Base-by-base conservation (phyloP, 2,888 invertebrate genomes). In the Meteorus cinctellus region DNA sequence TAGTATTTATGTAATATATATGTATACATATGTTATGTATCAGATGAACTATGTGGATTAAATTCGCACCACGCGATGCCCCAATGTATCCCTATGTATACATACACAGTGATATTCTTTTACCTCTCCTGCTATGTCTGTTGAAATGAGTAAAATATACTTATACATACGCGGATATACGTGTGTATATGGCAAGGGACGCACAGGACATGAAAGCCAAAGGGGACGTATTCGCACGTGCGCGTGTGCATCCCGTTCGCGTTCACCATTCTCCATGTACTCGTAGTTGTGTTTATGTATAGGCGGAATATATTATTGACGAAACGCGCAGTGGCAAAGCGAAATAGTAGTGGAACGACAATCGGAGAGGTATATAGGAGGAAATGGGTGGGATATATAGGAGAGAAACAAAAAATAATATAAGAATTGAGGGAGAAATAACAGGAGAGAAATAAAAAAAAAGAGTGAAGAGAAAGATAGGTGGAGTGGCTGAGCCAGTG, bases 241-340 rank as follows among this genome's bases (percentile, higher is more conserved):
- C 66, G 59, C 73, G 75, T 73, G 67, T 77, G 73, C 75, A 71
- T 77, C 74, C 73, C 63, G 63, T 63, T 70, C 34, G 41, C 31
- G n/a, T 55, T 19, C 19, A 55, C 55, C 55, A 55, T 19, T 24
- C 8, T 8, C n/a, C 4, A 24, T 62, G 41, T 41, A 41, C 41
- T 41, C 41, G 41, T 24, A 48, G 4, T n/a, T 5, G 48, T 48
- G 16, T 74, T 74, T 77, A 75, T 78, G 75, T 77, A 77, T 77
- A 78, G 75, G 77, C 70, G 71, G 77, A 81, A 81, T 81, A 77
- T 73, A 79, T 79, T 76, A 81, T 81, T 65, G 79, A 79, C 78
- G 24, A 24, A 67, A 34, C 74, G 65, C 70, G 65, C 72, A 34
- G 45, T 16, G 19, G 34, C 36, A 63, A 60, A 48, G 51, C 14